These are phyloP conservation scores for Rhipidura dahli DNA, from an alignment of 2,113 vertebrate species.

Conservation along the genomic window DNA sequence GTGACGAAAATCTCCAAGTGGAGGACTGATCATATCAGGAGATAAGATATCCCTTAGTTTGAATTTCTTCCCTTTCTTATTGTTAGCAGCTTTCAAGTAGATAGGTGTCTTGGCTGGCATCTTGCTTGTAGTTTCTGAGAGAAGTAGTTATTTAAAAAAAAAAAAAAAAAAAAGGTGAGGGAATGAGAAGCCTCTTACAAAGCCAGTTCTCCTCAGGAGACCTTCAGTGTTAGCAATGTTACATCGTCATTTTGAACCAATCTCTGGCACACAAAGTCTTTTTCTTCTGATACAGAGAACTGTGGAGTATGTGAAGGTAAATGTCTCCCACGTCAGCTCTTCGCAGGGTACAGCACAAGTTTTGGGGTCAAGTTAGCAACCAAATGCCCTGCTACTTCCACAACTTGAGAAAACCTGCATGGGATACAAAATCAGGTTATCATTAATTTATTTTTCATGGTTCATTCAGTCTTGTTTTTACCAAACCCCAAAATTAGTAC, in stretches of 20 bases:
- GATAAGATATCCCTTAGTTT: conserved; percentile 94
- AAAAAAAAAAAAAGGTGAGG: not conserved
- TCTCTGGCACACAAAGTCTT: not conserved
- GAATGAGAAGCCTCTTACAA: not conserved
- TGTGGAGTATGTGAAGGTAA: not conserved
- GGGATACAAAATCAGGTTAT: conserved; percentile 54
- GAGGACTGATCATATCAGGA: conserved; percentile 97
- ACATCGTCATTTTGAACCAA: conserved; percentile 23
- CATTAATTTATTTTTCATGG: not conserved
- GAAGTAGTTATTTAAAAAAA: not conserved
- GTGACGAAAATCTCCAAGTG: conserved; percentile 96
- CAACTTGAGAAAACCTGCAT: conserved; percentile 46
- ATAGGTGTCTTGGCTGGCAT: conserved; percentile 99
- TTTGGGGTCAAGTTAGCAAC: not conserved
- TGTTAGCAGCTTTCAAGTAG: conserved; percentile 92
- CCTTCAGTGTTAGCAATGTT: not conserved
- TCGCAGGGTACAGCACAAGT: not conserved
- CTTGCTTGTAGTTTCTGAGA: conserved; percentile 29
- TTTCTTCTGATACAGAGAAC: not conserved
- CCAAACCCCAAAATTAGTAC: not conserved
- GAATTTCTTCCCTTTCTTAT: conserved; percentile 96
- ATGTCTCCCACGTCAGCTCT: not conserved
- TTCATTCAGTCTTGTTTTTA: conserved; percentile 4
- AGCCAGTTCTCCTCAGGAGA: not conserved
- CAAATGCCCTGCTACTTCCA: not conserved